These are phyloP conservation scores for Polydesmus complanatus DNA, from an alignment of 2,888 invertebrate species.

Conservation along the genomic window DNA sequence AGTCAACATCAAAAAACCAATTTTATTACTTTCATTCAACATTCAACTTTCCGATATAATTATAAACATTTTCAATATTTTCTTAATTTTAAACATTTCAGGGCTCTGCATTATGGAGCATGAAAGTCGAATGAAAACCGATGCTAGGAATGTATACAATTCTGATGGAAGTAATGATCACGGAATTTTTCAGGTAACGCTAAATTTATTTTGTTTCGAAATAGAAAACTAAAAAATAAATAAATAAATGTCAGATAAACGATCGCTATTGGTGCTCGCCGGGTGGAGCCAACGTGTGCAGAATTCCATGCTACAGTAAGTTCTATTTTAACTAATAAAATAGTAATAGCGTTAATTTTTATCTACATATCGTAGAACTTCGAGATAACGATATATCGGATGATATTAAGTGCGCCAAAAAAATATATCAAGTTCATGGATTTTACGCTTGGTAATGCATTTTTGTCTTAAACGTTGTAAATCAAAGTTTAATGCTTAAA, in stretches of 20 bases:
- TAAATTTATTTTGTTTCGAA: too few relatives aligned
- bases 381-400: background rate
- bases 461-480: background rate
- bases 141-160: background rate
- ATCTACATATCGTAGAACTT: background rate
- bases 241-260: background rate
- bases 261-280: constrained; percentile 5
- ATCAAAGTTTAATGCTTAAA: too few relatives aligned
- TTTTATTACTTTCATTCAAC: too few relatives aligned
- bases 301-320: background rate
- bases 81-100: background rate
- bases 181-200: constrained; percentile 3
- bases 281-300: constrained; percentile 3
- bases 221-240: background rate
- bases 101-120: background rate
- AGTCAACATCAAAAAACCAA: too few relatives aligned
- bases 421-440: background rate
- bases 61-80: background rate
- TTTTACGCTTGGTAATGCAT: background rate
- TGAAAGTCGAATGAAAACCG: background rate
- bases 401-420: background rate
- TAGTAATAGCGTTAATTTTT: too few relatives aligned
- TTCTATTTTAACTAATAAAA: background rate
- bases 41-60: too few relatives aligned
- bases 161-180: constrained; percentile 1